Conservation (phyloP, 2,797 vertebrate genomes). For the Octomys mimax region DNA sequence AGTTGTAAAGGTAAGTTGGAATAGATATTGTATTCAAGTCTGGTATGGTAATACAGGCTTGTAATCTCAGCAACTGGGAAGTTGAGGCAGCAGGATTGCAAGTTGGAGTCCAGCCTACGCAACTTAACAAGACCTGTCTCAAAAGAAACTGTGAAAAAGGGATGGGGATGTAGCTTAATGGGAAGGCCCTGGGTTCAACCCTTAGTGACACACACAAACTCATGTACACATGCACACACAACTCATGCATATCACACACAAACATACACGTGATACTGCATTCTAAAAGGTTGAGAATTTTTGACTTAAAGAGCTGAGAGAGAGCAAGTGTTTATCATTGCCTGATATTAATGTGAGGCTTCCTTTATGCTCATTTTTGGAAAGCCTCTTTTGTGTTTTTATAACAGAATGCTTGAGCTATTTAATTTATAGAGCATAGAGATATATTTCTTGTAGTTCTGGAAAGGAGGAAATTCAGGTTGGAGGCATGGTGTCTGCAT, state of each 20-base stretch:
- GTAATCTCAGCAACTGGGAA: neutral
- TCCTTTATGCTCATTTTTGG: neutral
- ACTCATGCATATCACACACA: neutral
- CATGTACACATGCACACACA: neutral
- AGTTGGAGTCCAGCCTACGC: neutral
- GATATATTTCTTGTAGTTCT: neutral
- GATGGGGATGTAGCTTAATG: neutral
- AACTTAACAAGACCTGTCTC: neutral
- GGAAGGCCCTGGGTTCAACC: neutral
- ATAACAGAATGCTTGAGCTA: neutral
- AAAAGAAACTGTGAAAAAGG: neutral
- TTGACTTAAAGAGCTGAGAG: neutral
- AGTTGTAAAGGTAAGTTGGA: constrained; percentile 35
- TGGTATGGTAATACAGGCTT: neutral
- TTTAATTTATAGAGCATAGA: neutral
- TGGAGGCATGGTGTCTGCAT: neutral
- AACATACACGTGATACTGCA: neutral
- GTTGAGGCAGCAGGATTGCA: neutral
- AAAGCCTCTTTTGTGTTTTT: neutral
- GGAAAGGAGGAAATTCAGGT: neutral
- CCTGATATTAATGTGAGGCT: neutral
- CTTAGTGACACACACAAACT: neutral
- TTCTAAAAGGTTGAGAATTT: neutral
- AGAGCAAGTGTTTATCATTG: neutral
- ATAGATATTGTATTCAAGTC: neutral